Evolutionary conservation across 2,797 vertebrate species (phyloP).

Genomic region (Epinephelus coioides): DNA sequence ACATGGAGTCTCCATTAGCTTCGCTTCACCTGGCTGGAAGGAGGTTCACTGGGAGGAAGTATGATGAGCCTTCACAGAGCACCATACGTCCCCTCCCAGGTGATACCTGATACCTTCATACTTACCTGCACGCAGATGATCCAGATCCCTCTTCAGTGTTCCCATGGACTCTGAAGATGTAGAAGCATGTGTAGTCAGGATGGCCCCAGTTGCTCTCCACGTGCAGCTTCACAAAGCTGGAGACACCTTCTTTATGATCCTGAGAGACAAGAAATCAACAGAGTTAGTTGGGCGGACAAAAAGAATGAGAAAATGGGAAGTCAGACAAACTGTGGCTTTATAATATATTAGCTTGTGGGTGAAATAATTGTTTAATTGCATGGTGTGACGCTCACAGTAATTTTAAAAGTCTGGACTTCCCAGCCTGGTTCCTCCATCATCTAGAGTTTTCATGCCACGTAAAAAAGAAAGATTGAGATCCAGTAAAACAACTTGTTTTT

Average conservation of each 20-base stretch:
- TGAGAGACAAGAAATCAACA: conserved; percentile 1
- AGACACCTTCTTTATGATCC: background rate
- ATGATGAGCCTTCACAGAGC: no score
- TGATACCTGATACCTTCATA: no score
- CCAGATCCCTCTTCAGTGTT: background rate
- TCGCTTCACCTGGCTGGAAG: background rate
- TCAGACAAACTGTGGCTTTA: background rate
- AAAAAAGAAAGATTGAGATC: no score
- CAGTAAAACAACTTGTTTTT: no score
- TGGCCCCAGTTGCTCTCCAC: conserved; percentile 26
- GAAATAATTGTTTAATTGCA: background rate
- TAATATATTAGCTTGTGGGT: background rate
- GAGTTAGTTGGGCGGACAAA: background rate
- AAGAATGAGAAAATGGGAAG: background rate
- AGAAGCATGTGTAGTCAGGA: conserved; percentile 8
- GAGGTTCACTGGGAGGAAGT: no score
- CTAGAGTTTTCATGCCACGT: no score
- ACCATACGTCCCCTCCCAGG: no score
- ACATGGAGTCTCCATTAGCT: background rate
- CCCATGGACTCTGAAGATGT: conserved; percentile 29
- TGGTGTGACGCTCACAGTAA: conserved; percentile 13
- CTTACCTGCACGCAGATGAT: no score
- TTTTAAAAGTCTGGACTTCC: background rate
- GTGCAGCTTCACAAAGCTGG: background rate
- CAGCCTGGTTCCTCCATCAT: no score